Conservation (phyloP, 2,888 invertebrate species). For the Periphyllus acericola region DNA sequence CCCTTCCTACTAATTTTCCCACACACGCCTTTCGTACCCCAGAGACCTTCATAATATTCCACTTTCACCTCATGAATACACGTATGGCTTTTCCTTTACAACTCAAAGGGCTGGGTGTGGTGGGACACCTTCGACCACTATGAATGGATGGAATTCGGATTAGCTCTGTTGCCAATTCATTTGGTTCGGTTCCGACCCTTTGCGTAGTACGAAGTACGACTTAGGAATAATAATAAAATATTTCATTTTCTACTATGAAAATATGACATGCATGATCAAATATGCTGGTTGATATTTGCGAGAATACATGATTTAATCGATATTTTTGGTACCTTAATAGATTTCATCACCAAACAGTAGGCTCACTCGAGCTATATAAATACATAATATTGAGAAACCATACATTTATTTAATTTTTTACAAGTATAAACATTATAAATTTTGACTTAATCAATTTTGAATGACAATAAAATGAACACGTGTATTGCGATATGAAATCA, state of each 20-base stretch:
- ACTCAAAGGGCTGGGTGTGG: background rate
- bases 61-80: slow-evolving; percentile 49
- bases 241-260: slow-evolving; percentile 10
- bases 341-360: too few relatives aligned
- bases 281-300: background rate
- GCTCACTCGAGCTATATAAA: too few relatives aligned
- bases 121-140: slow-evolving; percentile 11
- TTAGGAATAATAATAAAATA: slow-evolving; percentile 2
- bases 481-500: too few relatives aligned
- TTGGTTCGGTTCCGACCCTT: background rate
- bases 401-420: too few relatives aligned
- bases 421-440: too few relatives aligned
- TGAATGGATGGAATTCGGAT: slow-evolving; percentile 39
- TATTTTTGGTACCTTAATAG: background rate
- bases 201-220: background rate
- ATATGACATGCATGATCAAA: background rate
- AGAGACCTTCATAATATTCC: slow-evolving; percentile 42
- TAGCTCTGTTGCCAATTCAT: slow-evolving; percentile 24
- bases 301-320: background rate
- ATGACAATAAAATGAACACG: too few relatives aligned
- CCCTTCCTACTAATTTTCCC: background rate
- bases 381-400: too few relatives aligned
- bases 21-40: background rate
- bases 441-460: too few relatives aligned
- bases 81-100: slow-evolving; percentile 28